Percentiles rank a stretch among this genome's conserved stretches.
Evolutionary conservation across 2,797 vertebrate genomes (phyloP).

Genomic region (Caiman crocodilus): DNA sequence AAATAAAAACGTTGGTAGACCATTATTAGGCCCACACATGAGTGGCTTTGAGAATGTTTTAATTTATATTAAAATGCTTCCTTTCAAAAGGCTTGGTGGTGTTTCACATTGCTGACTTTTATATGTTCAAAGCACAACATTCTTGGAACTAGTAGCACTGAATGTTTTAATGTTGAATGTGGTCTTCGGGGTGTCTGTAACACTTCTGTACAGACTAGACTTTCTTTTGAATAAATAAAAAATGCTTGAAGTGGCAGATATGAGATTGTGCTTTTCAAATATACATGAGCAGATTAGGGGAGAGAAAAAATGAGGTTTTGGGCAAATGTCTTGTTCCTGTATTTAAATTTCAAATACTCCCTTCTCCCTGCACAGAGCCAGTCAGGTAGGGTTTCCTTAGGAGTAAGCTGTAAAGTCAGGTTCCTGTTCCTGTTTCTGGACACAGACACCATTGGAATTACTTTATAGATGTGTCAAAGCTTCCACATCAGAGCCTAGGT

Average conservation of each 20-base stretch:
- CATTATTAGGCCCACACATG: neutral
- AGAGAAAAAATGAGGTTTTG: neutral
- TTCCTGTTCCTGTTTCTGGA: slow-evolving; percentile 3
- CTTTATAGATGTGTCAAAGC: neutral
- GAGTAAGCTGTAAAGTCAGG: neutral
- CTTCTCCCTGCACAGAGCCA: neutral
- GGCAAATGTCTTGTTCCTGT: neutral
- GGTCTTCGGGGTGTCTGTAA: neutral
- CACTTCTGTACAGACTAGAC: neutral
- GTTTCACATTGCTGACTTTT: too few relatives aligned
- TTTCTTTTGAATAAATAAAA: slow-evolving; percentile 20
- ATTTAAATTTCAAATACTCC: neutral
- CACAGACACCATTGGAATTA: neutral
- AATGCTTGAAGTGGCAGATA: neutral
- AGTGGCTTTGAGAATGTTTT: neutral
- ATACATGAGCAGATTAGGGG: neutral
- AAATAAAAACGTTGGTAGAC: neutral
- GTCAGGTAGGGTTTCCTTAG: neutral
- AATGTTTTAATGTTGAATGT: neutral
- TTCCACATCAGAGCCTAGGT: neutral
- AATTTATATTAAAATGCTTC: too few relatives aligned
- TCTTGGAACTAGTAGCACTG: neutral
- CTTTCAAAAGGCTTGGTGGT: too few relatives aligned
- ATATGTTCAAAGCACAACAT: too few relatives aligned
- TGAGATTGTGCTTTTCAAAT: neutral